Base-by-base conservation (phyloP, 2,797 vertebrate species). In the Thamnophis elegans region DNA sequence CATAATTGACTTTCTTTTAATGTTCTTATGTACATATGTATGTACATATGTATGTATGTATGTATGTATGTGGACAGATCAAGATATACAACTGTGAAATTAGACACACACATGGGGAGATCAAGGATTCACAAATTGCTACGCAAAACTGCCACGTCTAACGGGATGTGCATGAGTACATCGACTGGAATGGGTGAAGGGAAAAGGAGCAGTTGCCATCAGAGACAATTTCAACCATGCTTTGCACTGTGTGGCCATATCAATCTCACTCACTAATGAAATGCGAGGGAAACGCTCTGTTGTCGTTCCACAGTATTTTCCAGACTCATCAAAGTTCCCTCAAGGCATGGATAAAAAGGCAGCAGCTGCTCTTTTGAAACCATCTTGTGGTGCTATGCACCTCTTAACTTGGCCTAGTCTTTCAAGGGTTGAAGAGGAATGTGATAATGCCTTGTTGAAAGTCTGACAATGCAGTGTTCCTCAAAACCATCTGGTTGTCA, bases 71-170 rank as follows among this genome's bases (percentile, higher is more conserved):
- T n/a, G n/a, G 94, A 97, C 95, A 96, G 94, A 96, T 96, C 32
- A 91, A 96, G 95, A 97, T 95, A 96, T 97, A 97, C 97, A 97
- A 97, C 82, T 91, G 97, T 97, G 96, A 96, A 93, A 95, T 97
- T 95, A 93, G 96, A 97, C 96, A 96, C 95, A 90, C 96, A 96
- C 97, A 97, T 94, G 56, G 90, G 1, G 94, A 95, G 97, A 94
- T 59, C 65, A 93, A 96, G 97, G 96, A 90, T 91, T 97, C 97
- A 97, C 97, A 97, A 96, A 94, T 96, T 97, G 97, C 97, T 97
- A 98, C 96, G 96, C 97, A 97, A 97, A 97, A 98, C 97, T 96
- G 97, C 96, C 98, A 97, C 97, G 95, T 97, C 97, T 98, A 98
- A 97, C 96, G 95, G 97, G 95, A 96, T 97, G 97, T 96, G 97